Base-by-base conservation (phyloP, 2,113 vertebrate genomes). In the Ochotona curzoniae region DNA sequence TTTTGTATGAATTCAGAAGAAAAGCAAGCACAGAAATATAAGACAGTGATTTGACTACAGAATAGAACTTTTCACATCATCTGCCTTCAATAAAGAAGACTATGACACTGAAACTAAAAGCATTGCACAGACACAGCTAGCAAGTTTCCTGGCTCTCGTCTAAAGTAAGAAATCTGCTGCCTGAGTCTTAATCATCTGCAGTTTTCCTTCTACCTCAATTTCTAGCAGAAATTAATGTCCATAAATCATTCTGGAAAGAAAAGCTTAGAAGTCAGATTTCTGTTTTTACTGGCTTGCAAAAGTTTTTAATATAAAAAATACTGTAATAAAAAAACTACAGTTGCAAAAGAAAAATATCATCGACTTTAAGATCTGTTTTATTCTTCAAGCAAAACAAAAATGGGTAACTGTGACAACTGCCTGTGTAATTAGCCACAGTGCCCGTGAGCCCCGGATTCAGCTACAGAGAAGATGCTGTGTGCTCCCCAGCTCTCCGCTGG, bases 261-360 rank as follows among this genome's bases (percentile, higher is more conserved):
- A 61, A 15, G 8, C 60, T 93, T 64, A 17, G 13, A 47, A 85
- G 89, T 89, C 60, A 82, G 81, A 69, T 82, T 94, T 89, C 73
- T 81, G 28, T 84, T 96, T 96, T 93, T 78, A 95, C 73, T 74
- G 47, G 54, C 38, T 80, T 67, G 89, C 84, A 86, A 93, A 87
- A 38, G 3, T 11, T 57, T 86, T 95, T 94, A 63, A 75, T 63
- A 91, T 87, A 81, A 93, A 93, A 84, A 18, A 78, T 66, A 70
- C 32, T 82, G 1, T 89, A 60, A 90, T 90, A 49, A 66, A 60
- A 66, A 78, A 93, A 83, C 67, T 66, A 20, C 82, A 92, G 60
- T 87, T 94, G 87, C 44, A 89, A 88, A 93, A 93, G 38, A 44
- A 44, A 86, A 74, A 51, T 60, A 94, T 87, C 49, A 90, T 78